Conservation (phyloP, 1,140 invertebrate species). For the fruit fly (Drosophila melanogaster) region DNA sequence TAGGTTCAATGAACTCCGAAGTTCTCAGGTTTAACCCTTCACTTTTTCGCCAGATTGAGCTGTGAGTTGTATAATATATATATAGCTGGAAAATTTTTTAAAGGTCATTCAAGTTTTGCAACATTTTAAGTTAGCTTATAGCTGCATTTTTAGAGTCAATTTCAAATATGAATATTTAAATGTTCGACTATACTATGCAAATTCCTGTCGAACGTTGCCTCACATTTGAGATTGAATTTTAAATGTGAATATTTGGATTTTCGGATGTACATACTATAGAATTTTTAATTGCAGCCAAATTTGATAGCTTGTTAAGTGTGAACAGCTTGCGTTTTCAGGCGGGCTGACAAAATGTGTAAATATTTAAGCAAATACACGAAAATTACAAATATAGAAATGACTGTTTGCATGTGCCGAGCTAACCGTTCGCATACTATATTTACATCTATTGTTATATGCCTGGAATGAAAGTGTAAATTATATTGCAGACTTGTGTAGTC, state of each 20-base stretch:
- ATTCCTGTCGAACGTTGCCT: constrained; percentile 10
- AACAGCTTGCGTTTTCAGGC: constrained; percentile 1
- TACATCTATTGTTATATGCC: constrained; percentile 21
- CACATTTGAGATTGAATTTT: not conserved
- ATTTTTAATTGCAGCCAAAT: not conserved
- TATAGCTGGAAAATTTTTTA: constrained; percentile 50
- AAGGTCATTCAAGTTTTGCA: constrained; percentile 39
- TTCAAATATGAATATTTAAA: constrained; percentile 11
- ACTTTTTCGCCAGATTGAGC: constrained; percentile 17
- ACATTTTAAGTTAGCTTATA: constrained; percentile 45
- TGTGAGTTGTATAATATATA: constrained; percentile 18
- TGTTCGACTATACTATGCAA: not conserved
- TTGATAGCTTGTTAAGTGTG: constrained; percentile 27
- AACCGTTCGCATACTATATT: constrained; percentile 13
- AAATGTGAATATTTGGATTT: not conserved
- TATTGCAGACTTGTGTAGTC: constrained; percentile 41
- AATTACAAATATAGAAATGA: constrained; percentile 48
- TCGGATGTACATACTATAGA: too few species aligned
- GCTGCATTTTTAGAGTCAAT: constrained; percentile 1
- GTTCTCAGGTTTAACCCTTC: constrained; percentile 16
- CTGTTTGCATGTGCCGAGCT: constrained; percentile 4
- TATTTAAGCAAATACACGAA: constrained; percentile 52
- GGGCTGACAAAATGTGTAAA: constrained; percentile 52
- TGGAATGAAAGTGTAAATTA: constrained; percentile 39
- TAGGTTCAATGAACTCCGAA: constrained; percentile 53